Conservation (phyloP, 1,140 invertebrate species). For the Acromyrmex charruanus region DNA sequence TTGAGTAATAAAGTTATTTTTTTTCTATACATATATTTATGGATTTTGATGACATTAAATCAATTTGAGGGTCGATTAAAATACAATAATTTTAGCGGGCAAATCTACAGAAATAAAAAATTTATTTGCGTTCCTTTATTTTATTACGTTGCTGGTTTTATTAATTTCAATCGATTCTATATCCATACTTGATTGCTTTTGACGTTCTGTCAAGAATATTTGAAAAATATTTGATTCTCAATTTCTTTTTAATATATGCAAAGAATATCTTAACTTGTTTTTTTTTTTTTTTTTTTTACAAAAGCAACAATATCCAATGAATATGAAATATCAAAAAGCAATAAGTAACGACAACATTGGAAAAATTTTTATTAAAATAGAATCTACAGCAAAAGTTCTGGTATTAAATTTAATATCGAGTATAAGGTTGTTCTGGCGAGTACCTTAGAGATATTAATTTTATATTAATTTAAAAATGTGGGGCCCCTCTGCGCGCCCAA, state of each 20-base stretch:
- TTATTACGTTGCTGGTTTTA: not conserved
- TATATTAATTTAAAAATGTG: slow-evolving; percentile 17
- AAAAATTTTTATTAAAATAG: not conserved
- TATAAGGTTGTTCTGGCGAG: not conserved
- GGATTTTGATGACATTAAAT: not conserved
- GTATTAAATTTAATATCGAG: not conserved
- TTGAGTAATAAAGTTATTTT: not conserved
- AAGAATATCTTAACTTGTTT: not conserved
- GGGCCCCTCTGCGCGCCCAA: not conserved
- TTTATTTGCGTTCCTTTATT: no score
- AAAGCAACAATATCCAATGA: not conserved
- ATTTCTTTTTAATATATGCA: not conserved
- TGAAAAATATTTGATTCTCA: not conserved
- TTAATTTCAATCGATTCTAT: not conserved
- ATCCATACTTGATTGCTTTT: not conserved
- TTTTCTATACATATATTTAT: not conserved
- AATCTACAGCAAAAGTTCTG: not conserved
- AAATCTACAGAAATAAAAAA: not conserved
- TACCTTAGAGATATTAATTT: not conserved
- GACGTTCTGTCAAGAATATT: not conserved
- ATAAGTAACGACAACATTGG: no score
- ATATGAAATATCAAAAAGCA: not conserved
- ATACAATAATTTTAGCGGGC: not conserved
- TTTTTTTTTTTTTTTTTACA: not conserved
- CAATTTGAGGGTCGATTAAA: not conserved